Conservation (phyloP, 2,888 invertebrate species). For the Carcina quercana region DNA sequence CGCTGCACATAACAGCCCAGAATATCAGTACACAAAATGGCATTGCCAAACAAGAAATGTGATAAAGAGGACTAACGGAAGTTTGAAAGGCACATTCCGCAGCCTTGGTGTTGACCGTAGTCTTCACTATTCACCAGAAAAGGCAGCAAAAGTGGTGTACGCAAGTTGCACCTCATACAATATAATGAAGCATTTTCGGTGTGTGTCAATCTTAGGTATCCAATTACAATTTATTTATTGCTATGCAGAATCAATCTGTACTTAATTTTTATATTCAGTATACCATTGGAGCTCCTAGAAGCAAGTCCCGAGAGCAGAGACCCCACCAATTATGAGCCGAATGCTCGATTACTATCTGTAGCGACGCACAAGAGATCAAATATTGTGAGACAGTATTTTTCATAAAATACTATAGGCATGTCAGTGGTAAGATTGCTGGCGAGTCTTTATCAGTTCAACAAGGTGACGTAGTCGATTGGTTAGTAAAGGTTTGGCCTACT, state of each 20-base stretch:
- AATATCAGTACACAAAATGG: constrained; percentile 1
- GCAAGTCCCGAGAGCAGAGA: no score
- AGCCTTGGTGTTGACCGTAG: constrained; percentile 5
- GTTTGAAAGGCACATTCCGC: constrained; percentile 10
- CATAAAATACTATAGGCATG: no score
- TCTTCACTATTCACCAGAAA: constrained; percentile 6
- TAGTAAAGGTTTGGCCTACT: constrained; percentile 15
- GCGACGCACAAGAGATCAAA: no score
- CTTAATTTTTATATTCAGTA: no score
- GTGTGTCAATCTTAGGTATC: no score
- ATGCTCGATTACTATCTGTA: no score
- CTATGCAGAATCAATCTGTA: no score
- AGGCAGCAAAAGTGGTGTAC: constrained; percentile 6
- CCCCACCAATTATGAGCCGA: no score
- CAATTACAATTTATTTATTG: no score
- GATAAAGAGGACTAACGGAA: constrained; percentile 10
- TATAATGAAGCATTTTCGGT: constrained; percentile 6
- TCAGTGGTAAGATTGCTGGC: constrained; percentile 19
- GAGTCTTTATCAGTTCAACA: constrained; percentile 17
- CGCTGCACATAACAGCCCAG: background rate
- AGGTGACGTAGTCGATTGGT: constrained; percentile 12
- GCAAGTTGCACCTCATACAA: constrained; percentile 4
- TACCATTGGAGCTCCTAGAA: no score
- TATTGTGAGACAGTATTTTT: no score
- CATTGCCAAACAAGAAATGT: constrained; percentile 4